These are phyloP conservation scores for Yponomeuta malinellus DNA, from an alignment of 2,888 invertebrate species.

Conservation along the genomic window DNA sequence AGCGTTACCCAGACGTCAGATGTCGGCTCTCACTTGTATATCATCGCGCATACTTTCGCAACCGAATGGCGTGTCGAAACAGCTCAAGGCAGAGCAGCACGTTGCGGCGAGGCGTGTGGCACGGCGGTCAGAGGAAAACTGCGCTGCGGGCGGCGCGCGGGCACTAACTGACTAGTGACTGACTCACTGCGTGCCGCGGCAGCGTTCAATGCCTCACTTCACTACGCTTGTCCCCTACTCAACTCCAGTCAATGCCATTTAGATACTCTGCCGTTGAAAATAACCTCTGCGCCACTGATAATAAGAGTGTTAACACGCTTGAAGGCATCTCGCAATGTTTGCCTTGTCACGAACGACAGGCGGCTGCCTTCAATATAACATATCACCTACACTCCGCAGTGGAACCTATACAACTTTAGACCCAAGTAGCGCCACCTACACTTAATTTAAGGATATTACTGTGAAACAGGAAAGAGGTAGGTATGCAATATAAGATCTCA, in stretches of 20 bases:
- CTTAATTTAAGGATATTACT: slow-evolving; percentile 9
- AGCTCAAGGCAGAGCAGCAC: slow-evolving; percentile 46
- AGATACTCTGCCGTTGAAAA: neutral
- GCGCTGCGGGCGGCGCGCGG: slow-evolving; percentile 8
- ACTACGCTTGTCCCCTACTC: slow-evolving; percentile 8
- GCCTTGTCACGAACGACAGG: neutral
- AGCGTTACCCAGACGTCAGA: slow-evolving; percentile 67
- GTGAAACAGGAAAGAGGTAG: slow-evolving; percentile 16
- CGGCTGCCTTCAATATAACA: neutral
- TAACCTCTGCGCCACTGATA: neutral
- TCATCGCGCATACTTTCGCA: slow-evolving; percentile 75
- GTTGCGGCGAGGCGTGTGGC: slow-evolving; percentile 23
- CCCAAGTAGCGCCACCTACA: slow-evolving; percentile 14
- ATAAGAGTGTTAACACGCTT: slow-evolving; percentile 9
- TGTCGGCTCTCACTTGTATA: slow-evolving; percentile 73
- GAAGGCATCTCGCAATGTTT: neutral
- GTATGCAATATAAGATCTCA: neutral
- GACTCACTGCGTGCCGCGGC: slow-evolving; percentile 4
- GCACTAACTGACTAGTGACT: slow-evolving; percentile 9
- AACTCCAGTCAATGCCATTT: slow-evolving; percentile 6
- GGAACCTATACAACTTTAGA: neutral
- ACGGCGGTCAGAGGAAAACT: slow-evolving; percentile 12
- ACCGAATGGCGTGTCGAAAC: slow-evolving; percentile 69
- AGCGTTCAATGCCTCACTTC: slow-evolving; percentile 9
- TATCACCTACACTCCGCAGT: neutral